Conservation (phyloP, 1,140 invertebrate species). For the Chrysoperla carnea region DNA sequence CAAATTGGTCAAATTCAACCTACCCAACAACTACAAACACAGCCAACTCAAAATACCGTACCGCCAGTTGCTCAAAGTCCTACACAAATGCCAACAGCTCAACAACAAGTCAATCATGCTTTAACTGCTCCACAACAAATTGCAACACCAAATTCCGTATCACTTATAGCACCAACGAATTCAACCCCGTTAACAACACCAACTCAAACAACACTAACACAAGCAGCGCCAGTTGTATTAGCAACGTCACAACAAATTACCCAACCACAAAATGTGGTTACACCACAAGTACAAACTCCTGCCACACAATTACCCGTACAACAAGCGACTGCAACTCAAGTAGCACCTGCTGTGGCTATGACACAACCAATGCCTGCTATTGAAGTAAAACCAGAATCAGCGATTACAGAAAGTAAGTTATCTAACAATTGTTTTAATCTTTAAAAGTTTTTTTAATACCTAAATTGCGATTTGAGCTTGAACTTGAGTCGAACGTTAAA, state of each 20-base stretch:
- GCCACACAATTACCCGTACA: too few relatives aligned
- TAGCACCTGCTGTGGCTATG: background rate
- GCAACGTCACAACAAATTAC: constrained; percentile 8
- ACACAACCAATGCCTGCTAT: constrained; percentile 4
- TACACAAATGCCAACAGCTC: constrained; percentile 23
- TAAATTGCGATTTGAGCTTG: too few relatives aligned
- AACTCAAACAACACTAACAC: constrained; percentile 8
- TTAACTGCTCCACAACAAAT: constrained; percentile 22
- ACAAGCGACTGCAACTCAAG: constrained; percentile 6
- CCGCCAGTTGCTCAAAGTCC: constrained; percentile 14
- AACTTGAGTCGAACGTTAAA: too few relatives aligned
- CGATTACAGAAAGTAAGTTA: constrained; percentile 10
- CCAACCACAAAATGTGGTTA: constrained; percentile 9
- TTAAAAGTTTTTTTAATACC: too few relatives aligned
- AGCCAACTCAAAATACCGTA: constrained; percentile 6
- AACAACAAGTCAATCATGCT: constrained; percentile 10
- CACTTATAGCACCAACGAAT: background rate
- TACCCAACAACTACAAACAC: constrained; percentile 21
- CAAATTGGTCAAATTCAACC: constrained; percentile 23
- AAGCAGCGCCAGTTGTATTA: constrained; percentile 11
- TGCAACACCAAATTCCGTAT: constrained; percentile 11
- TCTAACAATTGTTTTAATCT: too few relatives aligned
- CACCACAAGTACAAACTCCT: constrained; percentile 1
- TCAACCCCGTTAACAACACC: background rate
- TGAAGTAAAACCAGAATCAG: constrained; percentile 12